Percentiles rank a stretch among this genome's conserved stretches.
phyloP scores from a whole-genome alignment of 2,888 invertebrate genomes.

The Conops quadrifasciatus region DNA sequence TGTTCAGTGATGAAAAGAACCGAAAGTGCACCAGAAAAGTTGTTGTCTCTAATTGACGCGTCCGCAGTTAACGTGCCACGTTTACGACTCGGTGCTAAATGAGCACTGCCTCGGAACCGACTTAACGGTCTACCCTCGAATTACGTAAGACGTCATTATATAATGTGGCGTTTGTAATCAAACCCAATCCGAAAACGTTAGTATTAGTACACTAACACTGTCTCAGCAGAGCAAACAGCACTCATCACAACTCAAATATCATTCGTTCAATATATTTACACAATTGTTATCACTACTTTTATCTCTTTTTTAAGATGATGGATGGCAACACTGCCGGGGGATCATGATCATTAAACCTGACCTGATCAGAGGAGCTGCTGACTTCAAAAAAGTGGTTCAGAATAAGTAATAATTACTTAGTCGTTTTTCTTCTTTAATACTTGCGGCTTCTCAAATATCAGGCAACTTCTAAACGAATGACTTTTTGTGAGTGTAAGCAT shows the following conservation, averaged over 20 bases:
- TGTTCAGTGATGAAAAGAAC: background rate
- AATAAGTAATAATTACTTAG: background rate
- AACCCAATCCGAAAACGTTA: conserved; percentile 16
- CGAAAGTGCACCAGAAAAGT: background rate
- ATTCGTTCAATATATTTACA: too few species aligned
- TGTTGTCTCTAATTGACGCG: background rate
- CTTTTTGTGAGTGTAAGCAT: conserved; percentile 1
- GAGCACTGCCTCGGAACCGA: conserved; percentile 27
- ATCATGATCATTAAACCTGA: background rate
- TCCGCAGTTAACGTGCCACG: conserved; percentile 8
- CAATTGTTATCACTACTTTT: too few species aligned
- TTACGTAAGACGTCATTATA: conserved; percentile 34
- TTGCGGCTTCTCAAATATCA: too few species aligned
- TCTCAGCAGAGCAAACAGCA: too few species aligned
- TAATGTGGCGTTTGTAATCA: conserved; percentile 26
- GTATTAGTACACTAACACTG: background rate
- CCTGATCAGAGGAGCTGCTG: too few species aligned
- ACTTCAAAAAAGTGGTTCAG: too few species aligned
- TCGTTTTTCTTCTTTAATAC: background rate
- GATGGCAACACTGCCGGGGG: background rate
- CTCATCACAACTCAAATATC: too few species aligned
- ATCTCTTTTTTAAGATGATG: background rate
- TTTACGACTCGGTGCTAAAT: conserved; percentile 15
- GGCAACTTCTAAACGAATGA: background rate
- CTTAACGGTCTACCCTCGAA: conserved; percentile 28